These are phyloP conservation scores for Eugnorisma glareosa DNA, from an alignment of 2,888 invertebrate species.

Conservation along the genomic window DNA sequence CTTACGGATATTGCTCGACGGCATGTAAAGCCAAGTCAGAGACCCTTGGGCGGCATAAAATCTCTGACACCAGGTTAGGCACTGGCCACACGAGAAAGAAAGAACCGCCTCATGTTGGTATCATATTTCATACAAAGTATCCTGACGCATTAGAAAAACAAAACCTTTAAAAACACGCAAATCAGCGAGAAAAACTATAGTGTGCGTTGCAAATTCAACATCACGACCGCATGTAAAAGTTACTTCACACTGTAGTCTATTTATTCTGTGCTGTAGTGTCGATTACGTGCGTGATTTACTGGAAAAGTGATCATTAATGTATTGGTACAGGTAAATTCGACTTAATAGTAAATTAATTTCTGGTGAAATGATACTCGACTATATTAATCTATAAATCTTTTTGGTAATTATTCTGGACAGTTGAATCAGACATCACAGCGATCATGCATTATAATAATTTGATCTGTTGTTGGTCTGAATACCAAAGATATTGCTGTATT, in stretches of 20 bases:
- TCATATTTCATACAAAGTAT: background rate
- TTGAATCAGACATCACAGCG: background rate
- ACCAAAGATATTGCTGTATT: background rate
- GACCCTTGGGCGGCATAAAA: no score
- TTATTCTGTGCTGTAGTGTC: background rate
- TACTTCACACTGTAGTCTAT: slow-evolving; percentile 30
- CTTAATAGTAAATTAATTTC: background rate
- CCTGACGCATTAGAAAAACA: slow-evolving; percentile 23
- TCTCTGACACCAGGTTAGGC: no score
- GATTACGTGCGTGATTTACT: background rate
- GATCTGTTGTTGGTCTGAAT: background rate
- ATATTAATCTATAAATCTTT: background rate
- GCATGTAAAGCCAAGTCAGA: no score
- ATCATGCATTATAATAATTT: background rate
- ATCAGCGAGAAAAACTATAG: slow-evolving; percentile 24
- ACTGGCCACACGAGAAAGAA: no score
- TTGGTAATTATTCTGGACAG: background rate
- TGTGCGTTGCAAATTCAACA: slow-evolving; percentile 38
- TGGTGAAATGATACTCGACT: background rate
- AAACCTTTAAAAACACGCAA: slow-evolving; percentile 6
- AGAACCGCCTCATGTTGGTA: background rate
- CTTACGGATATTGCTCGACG: no score
- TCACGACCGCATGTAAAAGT: slow-evolving; percentile 20
- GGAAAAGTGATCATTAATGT: background rate
- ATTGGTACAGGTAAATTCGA: background rate